Evolutionary conservation across 1,140 invertebrate species (phyloP).

Genomic region (Eubasilissa regina): DNA sequence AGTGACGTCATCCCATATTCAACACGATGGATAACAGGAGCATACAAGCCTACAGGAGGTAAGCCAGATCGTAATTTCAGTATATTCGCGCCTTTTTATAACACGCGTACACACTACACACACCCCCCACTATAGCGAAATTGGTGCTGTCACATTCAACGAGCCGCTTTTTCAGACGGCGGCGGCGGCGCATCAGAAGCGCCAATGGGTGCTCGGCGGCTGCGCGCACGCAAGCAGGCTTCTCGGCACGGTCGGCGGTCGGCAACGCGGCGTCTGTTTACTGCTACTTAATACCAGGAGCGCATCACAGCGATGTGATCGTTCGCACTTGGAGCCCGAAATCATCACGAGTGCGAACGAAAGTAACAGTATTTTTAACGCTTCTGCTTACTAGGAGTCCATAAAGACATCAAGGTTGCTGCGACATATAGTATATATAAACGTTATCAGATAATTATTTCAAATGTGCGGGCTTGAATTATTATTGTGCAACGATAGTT

Average conservation of each 20-base stretch:
- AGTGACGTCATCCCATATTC: conserved; percentile 52
- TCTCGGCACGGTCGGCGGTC: conserved; percentile 26
- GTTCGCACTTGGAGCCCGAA: background rate
- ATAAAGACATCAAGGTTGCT: background rate
- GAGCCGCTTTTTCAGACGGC: conserved; percentile 6
- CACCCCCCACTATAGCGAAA: conserved; percentile 27
- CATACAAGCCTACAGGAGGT: conserved; percentile 50
- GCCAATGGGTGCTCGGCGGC: conserved; percentile 27
- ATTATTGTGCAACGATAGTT: conserved; percentile 11
- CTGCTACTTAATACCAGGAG: conserved; percentile 47
- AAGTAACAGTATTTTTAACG: conserved; percentile 45
- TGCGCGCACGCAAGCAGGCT: background rate
- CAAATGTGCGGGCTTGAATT: background rate
- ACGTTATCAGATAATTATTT: background rate
- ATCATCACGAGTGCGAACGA: conserved; percentile 21
- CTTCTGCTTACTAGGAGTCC: conserved; percentile 21
- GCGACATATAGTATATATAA: conserved; percentile 1
- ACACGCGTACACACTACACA: conserved; percentile 2
- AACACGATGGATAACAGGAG: conserved; percentile 57
- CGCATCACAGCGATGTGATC: conserved; percentile 10
- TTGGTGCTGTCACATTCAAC: conserved; percentile 11
- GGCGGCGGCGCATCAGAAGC: conserved; percentile 15
- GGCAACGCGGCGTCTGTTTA: conserved; percentile 48
- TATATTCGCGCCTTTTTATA: conserved; percentile 5
- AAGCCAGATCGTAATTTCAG: conserved; percentile 1